A percentile compares a stretch with the other conserved stretches of the same genome.
Evolutionary conservation across 2,797 vertebrate species (phyloP).

Genomic region (Phrynocephalus guinanensis): DNA sequence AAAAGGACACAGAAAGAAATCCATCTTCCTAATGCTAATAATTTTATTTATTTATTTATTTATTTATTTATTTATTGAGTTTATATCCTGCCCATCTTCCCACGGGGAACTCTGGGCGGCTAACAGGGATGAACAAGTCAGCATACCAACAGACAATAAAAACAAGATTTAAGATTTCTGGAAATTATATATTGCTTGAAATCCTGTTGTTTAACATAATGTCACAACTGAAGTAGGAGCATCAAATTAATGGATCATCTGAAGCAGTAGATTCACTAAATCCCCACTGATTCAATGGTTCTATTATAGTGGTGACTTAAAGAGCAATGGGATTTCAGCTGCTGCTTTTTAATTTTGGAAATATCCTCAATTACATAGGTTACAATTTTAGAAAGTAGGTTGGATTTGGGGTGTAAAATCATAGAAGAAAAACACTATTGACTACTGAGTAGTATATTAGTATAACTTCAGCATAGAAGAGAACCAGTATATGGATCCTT

Average conservation of each 20-base stretch:
- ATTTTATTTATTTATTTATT: neutral
- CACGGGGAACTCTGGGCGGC: too few relatives aligned
- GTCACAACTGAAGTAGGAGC: neutral
- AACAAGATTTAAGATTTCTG: neutral
- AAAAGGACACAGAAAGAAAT: neutral
- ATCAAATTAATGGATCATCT: neutral
- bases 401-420: neutral
- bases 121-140: too few relatives aligned
- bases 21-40: slow-evolving; percentile 23
- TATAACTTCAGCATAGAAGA: too few relatives aligned
- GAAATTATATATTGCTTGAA: neutral
- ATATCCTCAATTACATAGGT: neutral
- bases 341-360: slow-evolving; percentile 27
- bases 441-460: neutral
- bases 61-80: too few relatives aligned
- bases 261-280: too few relatives aligned
- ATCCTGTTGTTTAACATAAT: too few relatives aligned
- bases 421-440: neutral
- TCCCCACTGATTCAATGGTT: too few relatives aligned
- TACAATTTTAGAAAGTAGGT: neutral
- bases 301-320: too few relatives aligned
- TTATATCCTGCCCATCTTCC: too few relatives aligned
- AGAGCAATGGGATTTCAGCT: neutral
- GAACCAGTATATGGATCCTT: too few relatives aligned
- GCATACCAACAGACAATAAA: too few relatives aligned